Percentiles rank a stretch among this genome's conserved stretches.
These are phyloP conservation scores for Rhagophthalmus giganteus DNA, from an alignment of 2,888 invertebrate species.

Conservation along the genomic window DNA sequence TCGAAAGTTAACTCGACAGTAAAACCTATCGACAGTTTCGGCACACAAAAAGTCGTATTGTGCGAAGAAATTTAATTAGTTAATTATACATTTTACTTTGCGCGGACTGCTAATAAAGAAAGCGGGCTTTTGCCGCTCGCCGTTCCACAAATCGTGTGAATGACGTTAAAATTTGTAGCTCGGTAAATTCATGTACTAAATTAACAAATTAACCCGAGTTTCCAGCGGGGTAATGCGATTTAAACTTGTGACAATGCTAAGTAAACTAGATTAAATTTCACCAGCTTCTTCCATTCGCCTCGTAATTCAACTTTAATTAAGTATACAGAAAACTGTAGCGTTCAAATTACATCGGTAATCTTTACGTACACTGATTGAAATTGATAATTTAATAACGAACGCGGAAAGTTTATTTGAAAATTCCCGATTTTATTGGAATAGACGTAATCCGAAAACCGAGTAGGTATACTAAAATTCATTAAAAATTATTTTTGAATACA, in stretches of 20 bases:
- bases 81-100: not conserved
- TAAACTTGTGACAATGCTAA: constrained; percentile 52
- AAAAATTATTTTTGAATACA: too few species aligned
- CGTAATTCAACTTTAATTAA: constrained; percentile 46
- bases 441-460: too few species aligned
- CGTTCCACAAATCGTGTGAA: constrained; percentile 19
- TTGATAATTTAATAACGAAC: too few species aligned
- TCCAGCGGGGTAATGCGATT: constrained; percentile 44
- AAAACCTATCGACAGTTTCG: too few species aligned
- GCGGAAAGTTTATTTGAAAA: too few species aligned
- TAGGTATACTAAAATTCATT: too few species aligned
- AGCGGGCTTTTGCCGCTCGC: constrained; percentile 14
- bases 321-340: constrained; percentile 42
- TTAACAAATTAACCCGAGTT: constrained; percentile 41
- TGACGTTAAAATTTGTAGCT: constrained; percentile 24
- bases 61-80: constrained; percentile 5
- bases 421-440: too few species aligned
- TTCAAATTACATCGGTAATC: too few species aligned
- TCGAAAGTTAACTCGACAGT: too few species aligned
- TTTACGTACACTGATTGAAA: too few species aligned
- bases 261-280: constrained; percentile 53
- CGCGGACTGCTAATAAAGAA: constrained; percentile 4
- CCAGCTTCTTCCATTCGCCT: constrained; percentile 40
- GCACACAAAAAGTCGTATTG: too few species aligned
- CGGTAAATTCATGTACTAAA: constrained; percentile 42